phyloP scores from a whole-genome alignment of 2,888 invertebrate species.

The Clusia tigrina region DNA sequence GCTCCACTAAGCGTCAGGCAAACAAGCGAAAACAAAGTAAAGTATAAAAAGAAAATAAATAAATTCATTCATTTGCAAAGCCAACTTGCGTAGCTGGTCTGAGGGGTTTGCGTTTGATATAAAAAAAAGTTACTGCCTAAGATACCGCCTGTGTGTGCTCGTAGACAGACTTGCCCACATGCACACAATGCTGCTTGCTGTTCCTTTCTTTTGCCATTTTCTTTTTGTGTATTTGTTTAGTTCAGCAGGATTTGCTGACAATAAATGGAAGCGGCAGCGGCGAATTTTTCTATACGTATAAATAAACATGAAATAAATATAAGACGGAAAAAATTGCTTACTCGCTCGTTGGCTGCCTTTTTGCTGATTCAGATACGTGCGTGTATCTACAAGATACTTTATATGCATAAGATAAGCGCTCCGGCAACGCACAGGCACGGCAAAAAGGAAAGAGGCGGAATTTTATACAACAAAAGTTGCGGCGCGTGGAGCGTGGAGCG shows the following conservation, averaged over 20 bases:
- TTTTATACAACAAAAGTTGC: conserved; percentile 29
- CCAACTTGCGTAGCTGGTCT: background rate
- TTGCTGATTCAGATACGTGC: conserved; percentile 34
- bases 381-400: conserved; percentile 54
- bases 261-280: background rate
- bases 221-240: background rate
- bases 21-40: no score
- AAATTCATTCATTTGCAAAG: conserved; percentile 2
- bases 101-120: background rate
- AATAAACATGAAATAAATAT: conserved; percentile 5
- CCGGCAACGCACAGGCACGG: conserved; percentile 33
- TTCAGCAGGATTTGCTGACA: conserved; percentile 2
- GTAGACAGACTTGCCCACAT: conserved; percentile 2
- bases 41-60: no score
- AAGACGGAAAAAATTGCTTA: background rate
- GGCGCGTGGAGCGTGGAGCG: background rate
- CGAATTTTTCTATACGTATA: background rate
- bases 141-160: no score
- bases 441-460: conserved; percentile 51
- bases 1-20: no score
- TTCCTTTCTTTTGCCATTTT: conserved; percentile 2
- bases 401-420: conserved; percentile 51
- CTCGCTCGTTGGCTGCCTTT: background rate
- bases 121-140: background rate
- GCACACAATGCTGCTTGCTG: background rate